Base-by-base conservation (phyloP, 1,140 invertebrate species). In the Formica selysi region DNA sequence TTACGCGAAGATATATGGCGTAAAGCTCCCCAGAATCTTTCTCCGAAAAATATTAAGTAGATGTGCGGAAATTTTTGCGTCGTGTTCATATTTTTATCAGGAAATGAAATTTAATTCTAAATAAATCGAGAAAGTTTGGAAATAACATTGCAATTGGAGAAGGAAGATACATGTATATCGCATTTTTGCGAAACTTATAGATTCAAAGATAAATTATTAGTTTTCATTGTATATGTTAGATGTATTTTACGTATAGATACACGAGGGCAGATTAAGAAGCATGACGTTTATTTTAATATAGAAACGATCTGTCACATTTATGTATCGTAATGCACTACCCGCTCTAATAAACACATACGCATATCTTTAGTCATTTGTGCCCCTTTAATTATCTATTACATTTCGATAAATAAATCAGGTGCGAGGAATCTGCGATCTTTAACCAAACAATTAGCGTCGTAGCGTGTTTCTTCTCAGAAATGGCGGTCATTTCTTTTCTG, bases 401-500 rank as follows among this genome's bases (percentile, higher is more conserved):
- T 38, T 61, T 73, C 54, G 54, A 83, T 73, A 74, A 83, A 59
- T 74, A 61, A 83, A 83, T 83, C 38, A 48, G 22, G 38, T 19
- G 38, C 38, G 51, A 62, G 51, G 19, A 32, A 61, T 22, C 54
- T 29, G 32, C 38, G 67, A 41, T 16, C 54, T 44, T 71, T 73
- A 74, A 62, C 68, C 29, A 74, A 83, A 74, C 54, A 83, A 83
- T 83, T 83, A 83, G 79, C 79, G 19, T 36, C 13, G 54, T 74
- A 38, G 57, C 8, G 68, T 48, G 54, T 62, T 70, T 13, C 71
- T 62, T 36, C 38, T 13, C 38, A 3, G 68, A 62, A 59, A 83
- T 22, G 79, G 13, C 38, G 57, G 26, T 38, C 65, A 29, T 80
- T 41, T 61, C 57, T 38, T 62, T 51, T 51, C 36, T 57, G 38